A percentile compares a stretch with the other conserved stretches of the same genome.
Evolutionary conservation across 2,113 vertebrate genomes (phyloP).

Genomic region (Aramus guarauna): DNA sequence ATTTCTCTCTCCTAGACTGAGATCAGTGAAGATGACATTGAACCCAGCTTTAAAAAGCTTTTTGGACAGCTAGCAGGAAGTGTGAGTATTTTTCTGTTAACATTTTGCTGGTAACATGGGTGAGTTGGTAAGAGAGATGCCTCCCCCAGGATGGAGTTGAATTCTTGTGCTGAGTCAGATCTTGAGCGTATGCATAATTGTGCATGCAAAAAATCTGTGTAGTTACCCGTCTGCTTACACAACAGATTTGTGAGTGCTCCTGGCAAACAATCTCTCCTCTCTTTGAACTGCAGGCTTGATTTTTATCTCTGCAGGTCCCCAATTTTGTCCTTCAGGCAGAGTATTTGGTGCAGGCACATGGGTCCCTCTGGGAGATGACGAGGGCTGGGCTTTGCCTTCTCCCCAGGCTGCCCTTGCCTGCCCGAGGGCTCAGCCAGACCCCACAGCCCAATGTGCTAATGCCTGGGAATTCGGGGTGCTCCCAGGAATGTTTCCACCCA

Average conservation of each 20-base stretch:
- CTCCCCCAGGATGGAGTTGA: not conserved
- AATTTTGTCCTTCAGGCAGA: not conserved
- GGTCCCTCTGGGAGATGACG: not conserved
- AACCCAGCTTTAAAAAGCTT: constrained; percentile 71
- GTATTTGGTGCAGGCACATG: not conserved
- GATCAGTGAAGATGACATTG: constrained; percentile 73
- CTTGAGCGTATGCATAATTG: not conserved
- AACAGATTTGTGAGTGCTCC: fast-evolving
- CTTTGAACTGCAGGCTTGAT: not conserved
- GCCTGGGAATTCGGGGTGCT: not conserved
- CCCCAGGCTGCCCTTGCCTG: not conserved
- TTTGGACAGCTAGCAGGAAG: constrained; percentile 77
- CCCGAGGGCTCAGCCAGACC: not conserved
- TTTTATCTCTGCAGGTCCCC: not conserved
- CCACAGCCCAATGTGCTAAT: not conserved
- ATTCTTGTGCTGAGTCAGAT: not conserved
- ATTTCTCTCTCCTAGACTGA: constrained; percentile 34
- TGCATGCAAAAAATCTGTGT: not conserved
- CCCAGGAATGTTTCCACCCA: not conserved
- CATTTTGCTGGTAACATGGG: not conserved
- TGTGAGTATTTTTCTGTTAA: constrained; percentile 52
- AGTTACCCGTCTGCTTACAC: not conserved
- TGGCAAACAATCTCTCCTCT: not conserved
- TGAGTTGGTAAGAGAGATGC: not conserved
- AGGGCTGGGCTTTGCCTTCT: not conserved